Evolutionary conservation across 2,888 invertebrate species (phyloP).

Genomic region (Polyommatus icarus): DNA sequence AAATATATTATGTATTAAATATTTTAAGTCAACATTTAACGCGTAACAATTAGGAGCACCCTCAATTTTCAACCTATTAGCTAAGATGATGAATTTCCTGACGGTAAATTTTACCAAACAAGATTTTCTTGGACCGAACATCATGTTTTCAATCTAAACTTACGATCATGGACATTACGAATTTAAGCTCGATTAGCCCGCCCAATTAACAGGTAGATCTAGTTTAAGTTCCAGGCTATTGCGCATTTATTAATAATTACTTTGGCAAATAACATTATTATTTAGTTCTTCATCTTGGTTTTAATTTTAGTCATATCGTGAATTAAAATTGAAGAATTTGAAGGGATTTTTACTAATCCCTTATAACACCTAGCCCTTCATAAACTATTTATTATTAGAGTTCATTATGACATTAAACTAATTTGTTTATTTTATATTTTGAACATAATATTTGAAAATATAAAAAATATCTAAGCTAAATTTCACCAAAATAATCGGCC

Average conservation of each 20-base stretch:
- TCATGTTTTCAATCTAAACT: constrained; percentile 32
- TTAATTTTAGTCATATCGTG: too few species aligned
- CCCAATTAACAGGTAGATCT: constrained; percentile 5
- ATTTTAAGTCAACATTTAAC: constrained; percentile 32
- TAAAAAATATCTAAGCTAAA: too few species aligned
- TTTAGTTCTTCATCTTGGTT: neutral
- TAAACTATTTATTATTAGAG: too few species aligned
- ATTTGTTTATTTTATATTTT: too few species aligned
- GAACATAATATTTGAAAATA: too few species aligned
- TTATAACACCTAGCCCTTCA: too few species aligned
- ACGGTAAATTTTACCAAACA: constrained; percentile 34
- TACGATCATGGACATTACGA: constrained; percentile 32
- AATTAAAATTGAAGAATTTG: too few species aligned
- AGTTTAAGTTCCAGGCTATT: neutral
- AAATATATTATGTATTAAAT: constrained; percentile 5
- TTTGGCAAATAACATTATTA: neutral
- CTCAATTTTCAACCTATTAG: constrained; percentile 54
- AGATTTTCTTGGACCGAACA: constrained; percentile 33
- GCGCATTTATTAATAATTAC: neutral
- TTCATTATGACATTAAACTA: too few species aligned
- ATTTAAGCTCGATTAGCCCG: constrained; percentile 15
- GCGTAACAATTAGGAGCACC: constrained; percentile 36
- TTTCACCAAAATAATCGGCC: too few species aligned
- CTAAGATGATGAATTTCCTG: constrained; percentile 49
- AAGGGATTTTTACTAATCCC: too few species aligned